Conservation (phyloP, 2,888 invertebrate species). For the Diarsia mendica region DNA sequence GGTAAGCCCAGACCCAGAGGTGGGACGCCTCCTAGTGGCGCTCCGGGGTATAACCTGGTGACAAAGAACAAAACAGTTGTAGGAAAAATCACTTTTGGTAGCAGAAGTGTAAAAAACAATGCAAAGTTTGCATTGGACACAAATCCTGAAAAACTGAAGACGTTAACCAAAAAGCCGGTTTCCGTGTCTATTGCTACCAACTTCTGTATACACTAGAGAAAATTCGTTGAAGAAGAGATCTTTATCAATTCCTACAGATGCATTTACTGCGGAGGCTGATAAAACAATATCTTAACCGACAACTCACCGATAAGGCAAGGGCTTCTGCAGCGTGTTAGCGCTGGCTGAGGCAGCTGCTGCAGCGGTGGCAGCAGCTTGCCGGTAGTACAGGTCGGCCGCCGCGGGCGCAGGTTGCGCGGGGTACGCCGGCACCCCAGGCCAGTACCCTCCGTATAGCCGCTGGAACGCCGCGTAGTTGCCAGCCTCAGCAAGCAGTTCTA, state of each 20-base stretch:
- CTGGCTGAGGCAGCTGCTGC: constrained; percentile 89
- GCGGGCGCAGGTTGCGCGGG: constrained; percentile 93
- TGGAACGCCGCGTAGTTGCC: constrained; percentile 99
- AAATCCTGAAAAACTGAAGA: no score
- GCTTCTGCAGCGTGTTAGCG: constrained; percentile 95
- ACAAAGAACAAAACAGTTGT: constrained; percentile 12
- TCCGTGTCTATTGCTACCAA: background rate
- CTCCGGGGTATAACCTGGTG: constrained; percentile 91
- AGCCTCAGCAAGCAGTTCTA: constrained; percentile 98
- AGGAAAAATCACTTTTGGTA: background rate
- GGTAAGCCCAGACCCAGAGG: constrained; percentile 91
- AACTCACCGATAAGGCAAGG: constrained; percentile 93
- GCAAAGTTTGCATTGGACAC: background rate
- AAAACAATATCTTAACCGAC: background rate
- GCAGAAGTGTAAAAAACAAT: background rate
- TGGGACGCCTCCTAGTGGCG: constrained; percentile 90
- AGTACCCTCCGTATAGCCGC: constrained; percentile 96
- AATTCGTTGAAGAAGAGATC: background rate
- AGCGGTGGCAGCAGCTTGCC: constrained; percentile 95
- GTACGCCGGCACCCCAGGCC: constrained; percentile 92
- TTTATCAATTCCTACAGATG: no score
- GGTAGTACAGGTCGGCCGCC: constrained; percentile 95
- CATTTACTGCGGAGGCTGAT: background rate
- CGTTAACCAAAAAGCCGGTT: background rate
- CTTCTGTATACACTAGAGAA: background rate